Percentiles rank a stretch among this genome's conserved stretches.
Conservation (phyloP, 2,797 vertebrate genomes). For the Manis javanica region DNA sequence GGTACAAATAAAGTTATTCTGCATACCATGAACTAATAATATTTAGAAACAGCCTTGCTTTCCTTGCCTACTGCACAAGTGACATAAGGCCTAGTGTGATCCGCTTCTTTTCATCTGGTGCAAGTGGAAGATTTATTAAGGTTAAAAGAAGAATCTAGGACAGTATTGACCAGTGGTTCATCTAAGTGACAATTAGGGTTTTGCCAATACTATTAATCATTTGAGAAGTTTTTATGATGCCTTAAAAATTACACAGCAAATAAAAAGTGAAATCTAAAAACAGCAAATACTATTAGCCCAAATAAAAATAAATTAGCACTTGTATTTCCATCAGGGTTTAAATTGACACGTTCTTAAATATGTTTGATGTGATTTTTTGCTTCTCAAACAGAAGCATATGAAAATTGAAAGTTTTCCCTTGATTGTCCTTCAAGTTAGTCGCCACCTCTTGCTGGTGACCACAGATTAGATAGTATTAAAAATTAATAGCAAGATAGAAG, state of each 20-base stretch:
- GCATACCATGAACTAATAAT: background rate
- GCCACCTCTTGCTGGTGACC: background rate
- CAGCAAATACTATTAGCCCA: background rate
- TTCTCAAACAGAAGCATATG: background rate
- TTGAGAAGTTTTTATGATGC: background rate
- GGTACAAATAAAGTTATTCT: background rate
- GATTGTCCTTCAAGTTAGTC: background rate
- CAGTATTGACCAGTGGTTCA: background rate
- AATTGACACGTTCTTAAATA: background rate
- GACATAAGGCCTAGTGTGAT: background rate
- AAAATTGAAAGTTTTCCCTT: background rate
- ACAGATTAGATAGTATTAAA: background rate
- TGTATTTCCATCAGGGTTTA: background rate
- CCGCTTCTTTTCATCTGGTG: background rate
- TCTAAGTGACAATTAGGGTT: background rate
- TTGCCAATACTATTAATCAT: background rate
- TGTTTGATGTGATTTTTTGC: background rate
- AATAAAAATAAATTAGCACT: background rate
- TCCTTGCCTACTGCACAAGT: background rate
- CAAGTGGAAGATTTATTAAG: background rate
- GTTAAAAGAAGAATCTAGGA: background rate
- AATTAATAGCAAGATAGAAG: background rate
- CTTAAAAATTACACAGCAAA: background rate
- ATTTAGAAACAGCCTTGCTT: background rate
- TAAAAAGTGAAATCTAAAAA: constrained; percentile 20